Base-by-base conservation (phyloP, 2,113 vertebrate genomes). In the Todiramphus chloris region DNA sequence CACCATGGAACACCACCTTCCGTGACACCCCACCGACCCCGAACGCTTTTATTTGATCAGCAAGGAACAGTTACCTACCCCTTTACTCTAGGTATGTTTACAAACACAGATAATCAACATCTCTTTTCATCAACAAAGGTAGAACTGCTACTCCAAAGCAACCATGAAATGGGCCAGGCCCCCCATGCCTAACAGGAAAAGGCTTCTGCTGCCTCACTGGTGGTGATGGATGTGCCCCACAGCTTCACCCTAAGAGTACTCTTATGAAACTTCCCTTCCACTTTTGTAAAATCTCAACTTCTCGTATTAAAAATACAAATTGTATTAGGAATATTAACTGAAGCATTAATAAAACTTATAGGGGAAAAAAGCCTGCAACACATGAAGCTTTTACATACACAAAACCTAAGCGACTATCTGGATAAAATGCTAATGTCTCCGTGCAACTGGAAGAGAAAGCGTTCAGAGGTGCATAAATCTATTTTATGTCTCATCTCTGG, bases 181-280 rank as follows among this genome's bases (percentile, higher is more conserved):
- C 41, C 66, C 58, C 0, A 0, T n/a, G 39, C 44, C n/a, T 91
- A n/a, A 33, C 3, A 4, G 50, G 46, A 24, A 41, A 12, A 23
- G 72, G 35, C 43, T 31, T 35, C 41, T 67, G 16, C 28, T 41
- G 66, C 68, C 75, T 51, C 2, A 0, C 51, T 75, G 84, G 41
- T 55, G 55, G 7, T 30, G 66, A 91, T n/a, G 67, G 72, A 33
- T 25, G 31, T 66, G 39, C 15, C 43, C 27, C 33, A 53, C 28
- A 79, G 58, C 37, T 76, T n/a, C 64, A n/a, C 16, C 70, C 2
- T 3, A 41, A 68, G 20, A 27, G 6, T 21, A 53, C 13, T 56
- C 87, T 68, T 28, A 12, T 0, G 6, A 62, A 82, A 82, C 37
- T 31, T 50, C 37, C 59, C 67, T 76, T 79, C 44, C 55, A 50